Evolutionary conservation across 37 sponge, comb jelly and placozoan species (phyloP).

Genomic region (Beroe forskalii): DNA sequence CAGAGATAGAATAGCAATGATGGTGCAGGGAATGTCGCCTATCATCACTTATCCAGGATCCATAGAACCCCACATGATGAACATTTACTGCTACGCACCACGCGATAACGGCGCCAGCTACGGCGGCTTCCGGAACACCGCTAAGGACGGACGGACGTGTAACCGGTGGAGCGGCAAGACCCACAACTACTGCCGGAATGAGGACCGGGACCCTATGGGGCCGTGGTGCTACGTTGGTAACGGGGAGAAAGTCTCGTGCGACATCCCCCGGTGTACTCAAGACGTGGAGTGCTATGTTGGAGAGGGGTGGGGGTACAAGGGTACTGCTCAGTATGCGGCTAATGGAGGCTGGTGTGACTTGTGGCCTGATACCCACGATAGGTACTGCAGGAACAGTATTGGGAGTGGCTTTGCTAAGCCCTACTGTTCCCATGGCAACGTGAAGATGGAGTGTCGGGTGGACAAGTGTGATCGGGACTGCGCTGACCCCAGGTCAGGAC

Average conservation of each 20-base stretch:
- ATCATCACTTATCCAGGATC: neutral
- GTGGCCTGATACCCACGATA: neutral
- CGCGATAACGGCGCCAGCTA: conserved; percentile 5
- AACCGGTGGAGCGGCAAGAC: neutral
- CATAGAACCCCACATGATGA: neutral
- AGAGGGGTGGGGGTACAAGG: conserved; percentile 21
- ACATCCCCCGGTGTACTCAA: conserved; percentile 31
- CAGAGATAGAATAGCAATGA: too few relatives aligned
- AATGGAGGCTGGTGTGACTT: conserved; percentile 8
- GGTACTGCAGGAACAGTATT: neutral
- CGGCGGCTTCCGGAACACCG: conserved; percentile 3
- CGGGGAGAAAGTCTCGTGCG: conserved; percentile 37
- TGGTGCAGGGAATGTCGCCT: neutral
- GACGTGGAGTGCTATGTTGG: conserved; percentile 54
- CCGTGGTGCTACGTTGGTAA: conserved; percentile 62
- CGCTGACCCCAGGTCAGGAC: conserved; percentile 16
- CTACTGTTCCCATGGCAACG: neutral
- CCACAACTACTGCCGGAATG: conserved; percentile 62
- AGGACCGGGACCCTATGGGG: neutral
- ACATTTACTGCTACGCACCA: conserved; percentile 55
- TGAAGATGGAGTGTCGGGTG: conserved; percentile 18
- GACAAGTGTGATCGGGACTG: conserved; percentile 59
- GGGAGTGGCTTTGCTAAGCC: neutral
- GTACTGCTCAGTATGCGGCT: neutral
- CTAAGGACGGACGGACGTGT: neutral